These are phyloP conservation scores for Bradypus variegatus DNA, from an alignment of 2,797 vertebrate genomes.

Conservation along the genomic window DNA sequence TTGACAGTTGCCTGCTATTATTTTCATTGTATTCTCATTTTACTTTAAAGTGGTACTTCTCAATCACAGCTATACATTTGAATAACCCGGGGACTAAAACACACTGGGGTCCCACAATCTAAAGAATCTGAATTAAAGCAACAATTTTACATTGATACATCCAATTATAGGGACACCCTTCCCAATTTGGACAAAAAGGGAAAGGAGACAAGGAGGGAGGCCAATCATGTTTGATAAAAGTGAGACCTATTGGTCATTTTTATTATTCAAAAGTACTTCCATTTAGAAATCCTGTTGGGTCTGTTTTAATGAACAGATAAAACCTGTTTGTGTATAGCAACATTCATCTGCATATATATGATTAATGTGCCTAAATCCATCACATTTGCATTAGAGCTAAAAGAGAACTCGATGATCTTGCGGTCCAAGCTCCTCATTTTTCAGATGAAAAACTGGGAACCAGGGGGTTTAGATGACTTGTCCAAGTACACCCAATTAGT, in stretches of 20 bases:
- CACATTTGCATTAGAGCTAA: background rate
- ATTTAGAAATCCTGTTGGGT: background rate
- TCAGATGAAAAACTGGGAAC: background rate
- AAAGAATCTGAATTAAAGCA: conserved; percentile 8
- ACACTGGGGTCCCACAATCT: background rate
- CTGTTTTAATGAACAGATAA: conserved; percentile 11
- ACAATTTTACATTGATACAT: background rate
- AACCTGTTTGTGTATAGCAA: background rate
- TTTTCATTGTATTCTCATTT: conserved; percentile 13
- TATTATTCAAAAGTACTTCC: conserved; percentile 8
- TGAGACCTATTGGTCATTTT: background rate
- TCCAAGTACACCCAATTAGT: background rate
- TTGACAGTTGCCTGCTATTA: background rate
- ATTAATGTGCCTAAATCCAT: background rate
- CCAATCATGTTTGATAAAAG: background rate
- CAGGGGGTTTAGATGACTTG: background rate
- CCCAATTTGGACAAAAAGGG: background rate
- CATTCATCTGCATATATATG: background rate
- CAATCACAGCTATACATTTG: background rate
- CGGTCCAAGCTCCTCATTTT: background rate
- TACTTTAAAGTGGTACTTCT: background rate
- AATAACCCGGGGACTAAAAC: background rate
- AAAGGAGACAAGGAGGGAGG: background rate
- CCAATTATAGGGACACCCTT: background rate
- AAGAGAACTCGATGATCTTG: background rate